A percentile compares a stretch with the other conserved stretches of the same genome.
Conservation (phyloP, 2,797 vertebrate species). For the Sebastiscus albofasciatus region DNA sequence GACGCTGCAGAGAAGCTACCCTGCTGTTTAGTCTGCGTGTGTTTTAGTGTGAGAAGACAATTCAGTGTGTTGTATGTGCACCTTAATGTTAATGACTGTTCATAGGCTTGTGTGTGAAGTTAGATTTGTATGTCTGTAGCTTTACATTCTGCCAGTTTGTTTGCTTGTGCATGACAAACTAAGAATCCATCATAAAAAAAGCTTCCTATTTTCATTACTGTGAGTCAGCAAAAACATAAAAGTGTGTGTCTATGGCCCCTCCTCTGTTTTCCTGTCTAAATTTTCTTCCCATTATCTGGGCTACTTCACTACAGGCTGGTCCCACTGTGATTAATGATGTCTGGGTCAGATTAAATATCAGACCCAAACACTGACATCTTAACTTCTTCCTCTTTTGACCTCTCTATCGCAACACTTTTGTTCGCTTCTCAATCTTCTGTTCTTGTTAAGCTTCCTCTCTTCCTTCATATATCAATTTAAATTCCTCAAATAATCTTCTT, state of each 20-base stretch:
- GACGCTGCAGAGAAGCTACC: conserved; percentile 10
- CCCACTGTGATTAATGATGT: conserved; percentile 51
- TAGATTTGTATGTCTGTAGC: neutral
- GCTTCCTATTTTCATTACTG: neutral
- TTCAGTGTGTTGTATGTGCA: neutral
- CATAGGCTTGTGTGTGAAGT: neutral
- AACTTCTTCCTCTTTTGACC: conserved; percentile 27
- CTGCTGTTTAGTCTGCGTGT: conserved; percentile 6
- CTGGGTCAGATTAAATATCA: conserved; percentile 48
- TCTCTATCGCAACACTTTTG: neutral
- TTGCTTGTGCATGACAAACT: neutral
- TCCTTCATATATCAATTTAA: neutral
- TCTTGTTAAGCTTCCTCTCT: neutral
- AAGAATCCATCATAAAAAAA: neutral
- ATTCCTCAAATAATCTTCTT: neutral
- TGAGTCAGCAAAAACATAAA: conserved; percentile 54
- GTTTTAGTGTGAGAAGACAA: too few relatives aligned
- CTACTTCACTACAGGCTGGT: conserved; percentile 12
- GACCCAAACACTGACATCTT: conserved; percentile 10
- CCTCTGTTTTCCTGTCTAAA: neutral
- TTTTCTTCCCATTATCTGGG: conserved; percentile 37
- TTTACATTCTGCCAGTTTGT: neutral
- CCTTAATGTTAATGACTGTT: neutral
- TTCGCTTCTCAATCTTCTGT: conserved; percentile 1
- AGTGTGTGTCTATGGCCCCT: neutral